Base-by-base conservation (phyloP, 1,140 invertebrate species). In the Danaus melanippus region DNA sequence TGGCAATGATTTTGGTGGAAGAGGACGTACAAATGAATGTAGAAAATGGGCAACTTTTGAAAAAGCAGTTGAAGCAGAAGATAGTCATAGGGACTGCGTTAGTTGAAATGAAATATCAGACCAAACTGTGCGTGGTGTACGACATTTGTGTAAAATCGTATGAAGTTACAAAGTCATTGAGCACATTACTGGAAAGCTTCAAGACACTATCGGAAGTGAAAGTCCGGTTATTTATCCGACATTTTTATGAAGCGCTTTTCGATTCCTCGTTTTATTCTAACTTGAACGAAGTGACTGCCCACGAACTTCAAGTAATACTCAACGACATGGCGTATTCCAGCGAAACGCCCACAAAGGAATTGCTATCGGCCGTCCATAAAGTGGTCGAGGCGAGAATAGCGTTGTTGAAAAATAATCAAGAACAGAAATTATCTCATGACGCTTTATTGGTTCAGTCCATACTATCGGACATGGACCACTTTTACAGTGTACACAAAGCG, bases 401-500 rank as follows among this genome's bases (percentile, higher is more conserved):
- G 10, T 54, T 55, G 4, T 43, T 72, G 17, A 49, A 64, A 45
- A 50, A 1, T 2, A 69, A 69, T 44, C 58, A 42, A 17, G 53
- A 60, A 21, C 52, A 55, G 5, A 60, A 52, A 11, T 56, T 61
- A 10, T 63, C 59, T 3, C 67, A 65, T 17, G 76, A 84, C 11
- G 61, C 66, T 5, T 46, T 71, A 45, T 52, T 84, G 42, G 49
- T 81, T 7, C 66, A 79, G 45, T 62, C 55, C 1, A 79, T 84
- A 54, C 52, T 84, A 10, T 84, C 80, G 10, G 80, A 84, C 48
- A 57, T 84, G 58, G 80, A 84, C 58, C 66, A 76, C 47, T 52
- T 79, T 43, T 80, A 69, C 32, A 62, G 66, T 21, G 55, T 54
- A 44, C 39, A 58, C 6, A 72, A 65, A 32, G 12, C 56, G 1